Evolutionary conservation across 2,113 vertebrate species (phyloP), one percentile per base, ranked within the genome.

Genomic region (Galeopterus variegatus): DNA sequence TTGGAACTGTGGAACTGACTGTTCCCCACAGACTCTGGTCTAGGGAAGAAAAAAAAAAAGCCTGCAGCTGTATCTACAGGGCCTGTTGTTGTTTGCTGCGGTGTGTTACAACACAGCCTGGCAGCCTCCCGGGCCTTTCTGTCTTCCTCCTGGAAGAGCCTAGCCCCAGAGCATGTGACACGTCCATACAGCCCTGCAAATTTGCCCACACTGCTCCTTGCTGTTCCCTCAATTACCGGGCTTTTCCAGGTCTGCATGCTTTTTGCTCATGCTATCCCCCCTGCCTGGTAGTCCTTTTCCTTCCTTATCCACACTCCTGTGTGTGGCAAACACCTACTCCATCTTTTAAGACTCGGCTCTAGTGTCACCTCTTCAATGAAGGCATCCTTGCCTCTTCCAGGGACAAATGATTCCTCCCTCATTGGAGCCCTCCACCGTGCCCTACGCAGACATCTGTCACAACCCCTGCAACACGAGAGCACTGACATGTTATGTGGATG

Each of bases 71-170:
- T 97, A 94, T 89, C 88, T 94, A 95, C 95, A 97, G 93, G 92
- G 82, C 89, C 95, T 97, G 94, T 83, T 93, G 95, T 94, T 96
- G 91, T 96, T 94, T 95, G 89, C 96, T 60, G 56, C 1, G 62
- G 89, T 98, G 94, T 97, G 96, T 97, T 97, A 97, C 96, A 97
- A 97, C 95, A 97, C 93, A 96, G 96, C 69, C 97, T 98, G 96
- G 97, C 96, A 97, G 96, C 92, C 92, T 95, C 92, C 62, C 0
- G 67, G 81, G 26, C 58, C 85, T 92, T 92, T 95, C 93, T 94
- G 89, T 91, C 79, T 96, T 96, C 82, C 94, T 93, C 62, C 36
- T 96, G 92, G 87, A 95, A 96, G 58, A 90, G 93, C 56, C 91
- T 45, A n/a, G 90, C 93, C 86, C 75, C 58, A 45, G 86, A 92